Percentiles rank a stretch among this genome's conserved stretches.
phyloP scores from a whole-genome alignment of 2,888 invertebrate species.

The Hymenopus coronatus region DNA sequence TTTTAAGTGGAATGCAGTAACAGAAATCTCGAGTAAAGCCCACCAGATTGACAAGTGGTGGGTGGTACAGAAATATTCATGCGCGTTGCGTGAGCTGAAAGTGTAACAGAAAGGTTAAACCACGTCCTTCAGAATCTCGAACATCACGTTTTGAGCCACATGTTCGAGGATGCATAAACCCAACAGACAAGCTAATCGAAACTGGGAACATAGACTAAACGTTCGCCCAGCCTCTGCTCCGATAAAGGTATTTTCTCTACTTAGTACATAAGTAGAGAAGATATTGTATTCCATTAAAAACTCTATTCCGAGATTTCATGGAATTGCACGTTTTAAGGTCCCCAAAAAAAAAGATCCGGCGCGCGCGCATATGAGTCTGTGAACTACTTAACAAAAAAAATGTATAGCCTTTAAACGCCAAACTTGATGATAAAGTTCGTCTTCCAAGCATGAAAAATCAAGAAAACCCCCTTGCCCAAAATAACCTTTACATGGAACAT shows the following conservation, averaged over 20 bases:
- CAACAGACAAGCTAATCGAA: not conserved
- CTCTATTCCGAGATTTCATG: too few species aligned
- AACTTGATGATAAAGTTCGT: too few species aligned
- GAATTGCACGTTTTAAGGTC: too few species aligned
- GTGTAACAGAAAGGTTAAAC: not conserved
- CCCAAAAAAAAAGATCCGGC: too few species aligned
- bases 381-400: too few species aligned
- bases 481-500: too few species aligned
- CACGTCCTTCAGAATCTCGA: not conserved
- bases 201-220: not conserved
- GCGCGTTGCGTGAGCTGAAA: not conserved
- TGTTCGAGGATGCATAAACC: not conserved
- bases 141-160: not conserved
- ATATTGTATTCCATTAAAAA: too few species aligned
- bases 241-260: not conserved
- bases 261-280: too few species aligned
- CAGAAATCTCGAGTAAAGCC: not conserved
- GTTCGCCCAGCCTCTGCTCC: not conserved
- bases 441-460: too few species aligned
- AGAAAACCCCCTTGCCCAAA: too few species aligned
- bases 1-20: not conserved
- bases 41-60: not conserved
- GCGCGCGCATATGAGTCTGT: too few species aligned
- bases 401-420: too few species aligned
- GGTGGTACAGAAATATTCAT: not conserved